Base-by-base conservation (phyloP, 2,888 invertebrate species). In the Drosophila hawaiiensis region DNA sequence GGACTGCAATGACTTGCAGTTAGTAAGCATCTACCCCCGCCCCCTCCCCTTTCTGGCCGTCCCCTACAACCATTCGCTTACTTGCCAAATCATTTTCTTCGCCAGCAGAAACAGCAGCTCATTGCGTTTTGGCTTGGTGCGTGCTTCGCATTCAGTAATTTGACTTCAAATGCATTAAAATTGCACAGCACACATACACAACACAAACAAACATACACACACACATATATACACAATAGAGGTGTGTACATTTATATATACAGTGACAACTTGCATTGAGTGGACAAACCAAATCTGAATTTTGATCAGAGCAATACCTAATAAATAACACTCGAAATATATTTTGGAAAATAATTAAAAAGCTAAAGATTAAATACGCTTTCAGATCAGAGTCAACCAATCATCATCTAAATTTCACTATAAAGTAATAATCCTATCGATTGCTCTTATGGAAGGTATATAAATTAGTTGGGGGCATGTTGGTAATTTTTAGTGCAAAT, bases 111-210 rank as follows among this genome's bases (percentile, higher is more conserved):
- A 49, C 37, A 66, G 63, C 82, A 69, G 67, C 82, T 73, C 82
- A 84, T 76, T 78, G 81, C 59, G 63, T 68, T 80, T 80, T 59
- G 56, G 73, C 76, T 52, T 68, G 72, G 87, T 90, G 87, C 87
- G 87, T 87, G 87, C 87, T 68, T 80, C 63, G 87, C 90, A 87
- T 87, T 75, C 82, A 76, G 87, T 86, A 89, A 87, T 87, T 86
- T 89, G 87, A 86, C 84, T 89, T 89, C 82, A 79, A 89, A 87
- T 90, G 89, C 87, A 87, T 87, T 87, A 87, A 87, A 87, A 84
- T 90, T 80, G 78, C 82, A 74, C 67, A 72, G 19, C 63, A 66
- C 56, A 60, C 69, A 68, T 59, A 78, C 52, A 66, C n/a, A 60
- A 58, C 19, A 54, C 39, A 29, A n/a, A 41, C 39, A 29, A 43